These are phyloP conservation scores for Struthidea cinerea DNA, from an alignment of 2,113 vertebrate genomes.

Conservation along the genomic window DNA sequence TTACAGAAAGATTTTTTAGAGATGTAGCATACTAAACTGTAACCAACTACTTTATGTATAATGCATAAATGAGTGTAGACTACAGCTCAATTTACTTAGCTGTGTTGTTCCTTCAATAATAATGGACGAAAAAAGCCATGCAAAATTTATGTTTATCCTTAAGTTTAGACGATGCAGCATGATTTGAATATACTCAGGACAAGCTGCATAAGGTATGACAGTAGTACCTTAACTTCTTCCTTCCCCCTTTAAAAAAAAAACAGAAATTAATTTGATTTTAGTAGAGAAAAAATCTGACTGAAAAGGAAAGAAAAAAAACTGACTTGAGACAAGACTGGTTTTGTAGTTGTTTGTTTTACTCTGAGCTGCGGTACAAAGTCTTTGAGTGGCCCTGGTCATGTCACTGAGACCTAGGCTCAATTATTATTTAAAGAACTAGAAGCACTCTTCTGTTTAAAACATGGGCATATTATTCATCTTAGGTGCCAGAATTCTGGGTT, in stretches of 20 bases:
- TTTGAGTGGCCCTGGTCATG: background rate
- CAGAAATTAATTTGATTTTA: background rate
- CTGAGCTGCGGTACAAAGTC: background rate
- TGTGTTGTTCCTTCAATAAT: background rate
- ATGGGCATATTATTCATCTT: background rate
- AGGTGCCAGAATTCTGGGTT: background rate
- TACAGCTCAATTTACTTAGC: background rate
- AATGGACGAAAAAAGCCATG: background rate
- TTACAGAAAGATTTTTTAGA: background rate
- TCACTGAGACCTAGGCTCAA: background rate
- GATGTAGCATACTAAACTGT: background rate
- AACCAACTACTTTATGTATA: background rate
- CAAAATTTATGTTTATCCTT: background rate
- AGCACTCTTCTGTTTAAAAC: background rate
- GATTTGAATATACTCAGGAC: background rate
- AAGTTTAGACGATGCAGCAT: background rate
- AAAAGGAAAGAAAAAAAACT: background rate
- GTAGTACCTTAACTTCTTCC: background rate
- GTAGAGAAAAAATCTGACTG: background rate
- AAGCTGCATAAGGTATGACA: background rate
- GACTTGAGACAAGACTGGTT: background rate
- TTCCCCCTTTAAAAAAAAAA: fast-evolving
- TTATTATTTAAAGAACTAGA: background rate
- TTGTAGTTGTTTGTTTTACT: background rate
- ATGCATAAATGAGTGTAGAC: background rate